phyloP scores from a whole-genome alignment of 2,113 vertebrate species.

The Alethe castanea region DNA sequence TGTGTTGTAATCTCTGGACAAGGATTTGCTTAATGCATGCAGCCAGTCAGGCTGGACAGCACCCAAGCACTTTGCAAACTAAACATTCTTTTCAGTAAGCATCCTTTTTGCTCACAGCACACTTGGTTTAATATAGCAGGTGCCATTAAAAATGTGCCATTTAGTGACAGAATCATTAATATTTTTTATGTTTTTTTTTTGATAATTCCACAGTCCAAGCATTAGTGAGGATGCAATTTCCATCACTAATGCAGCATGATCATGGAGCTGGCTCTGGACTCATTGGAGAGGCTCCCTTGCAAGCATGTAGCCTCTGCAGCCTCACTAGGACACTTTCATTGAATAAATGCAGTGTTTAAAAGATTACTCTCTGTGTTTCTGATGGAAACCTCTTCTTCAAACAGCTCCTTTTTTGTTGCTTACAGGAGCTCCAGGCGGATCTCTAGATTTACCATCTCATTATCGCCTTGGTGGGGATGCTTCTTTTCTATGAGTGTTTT shows the following conservation, averaged over 20 bases:
- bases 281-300: neutral
- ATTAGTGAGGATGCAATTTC: neutral
- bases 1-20: neutral
- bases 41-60: neutral
- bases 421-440: constrained; percentile 25
- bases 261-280: neutral
- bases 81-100: neutral
- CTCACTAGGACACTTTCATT: neutral
- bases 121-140: neutral
- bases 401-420: constrained; percentile 45
- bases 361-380: constrained; percentile 9
- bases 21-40: neutral
- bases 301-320: neutral
- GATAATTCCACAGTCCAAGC: neutral
- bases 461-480: constrained; percentile 54
- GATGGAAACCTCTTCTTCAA: constrained; percentile 20
- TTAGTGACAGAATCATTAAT: neutral
- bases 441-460: constrained; percentile 56
- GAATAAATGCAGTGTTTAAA: constrained; percentile 35
- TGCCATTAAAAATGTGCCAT: neutral
- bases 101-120: neutral
- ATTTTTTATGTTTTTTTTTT: neutral
- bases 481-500: constrained; percentile 56
- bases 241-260: neutral
- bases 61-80: neutral